Evolutionary conservation across 1,140 invertebrate genomes (phyloP).

Genomic region (Chelonus insularis): DNA sequence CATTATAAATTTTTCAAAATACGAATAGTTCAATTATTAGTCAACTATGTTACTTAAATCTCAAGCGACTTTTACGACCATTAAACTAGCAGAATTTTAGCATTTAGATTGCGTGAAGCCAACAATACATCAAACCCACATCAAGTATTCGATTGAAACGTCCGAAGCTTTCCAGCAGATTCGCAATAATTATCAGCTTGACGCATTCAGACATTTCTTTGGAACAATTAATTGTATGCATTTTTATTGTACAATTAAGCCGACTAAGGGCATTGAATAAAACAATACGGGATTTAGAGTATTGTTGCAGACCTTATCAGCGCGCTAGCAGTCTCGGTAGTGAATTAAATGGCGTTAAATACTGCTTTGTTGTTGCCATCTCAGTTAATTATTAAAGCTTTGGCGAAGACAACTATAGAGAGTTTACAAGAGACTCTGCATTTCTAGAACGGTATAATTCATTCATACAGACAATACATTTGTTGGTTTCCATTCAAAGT

Average conservation of each 20-base stretch:
- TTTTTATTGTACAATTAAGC: conserved; percentile 50
- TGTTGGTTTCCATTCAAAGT: too few relatives aligned
- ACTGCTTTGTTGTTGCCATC: conserved; percentile 48
- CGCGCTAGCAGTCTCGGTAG: conserved; percentile 35
- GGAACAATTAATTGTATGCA: neutral
- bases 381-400: conserved; percentile 50
- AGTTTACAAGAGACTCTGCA: neutral
- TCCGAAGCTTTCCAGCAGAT: too few relatives aligned
- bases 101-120: conserved; percentile 6
- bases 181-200: too few relatives aligned
- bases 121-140: neutral
- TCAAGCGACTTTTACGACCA: neutral
- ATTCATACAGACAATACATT: too few relatives aligned
- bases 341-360: conserved; percentile 51
- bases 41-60: neutral
- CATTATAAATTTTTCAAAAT: conserved; percentile 17
- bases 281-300: conserved; percentile 53
- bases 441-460: neutral
- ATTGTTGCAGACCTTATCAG: conserved; percentile 54
- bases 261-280: conserved; percentile 40
- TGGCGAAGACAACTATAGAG: conserved; percentile 24
- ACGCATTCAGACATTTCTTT: too few relatives aligned
- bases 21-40: conserved; percentile 17
- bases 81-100: conserved; percentile 1
- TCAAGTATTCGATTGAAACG: neutral